Base-by-base conservation (phyloP, 2,797 vertebrate genomes). In the Parauchenoglanis punctatus region DNA sequence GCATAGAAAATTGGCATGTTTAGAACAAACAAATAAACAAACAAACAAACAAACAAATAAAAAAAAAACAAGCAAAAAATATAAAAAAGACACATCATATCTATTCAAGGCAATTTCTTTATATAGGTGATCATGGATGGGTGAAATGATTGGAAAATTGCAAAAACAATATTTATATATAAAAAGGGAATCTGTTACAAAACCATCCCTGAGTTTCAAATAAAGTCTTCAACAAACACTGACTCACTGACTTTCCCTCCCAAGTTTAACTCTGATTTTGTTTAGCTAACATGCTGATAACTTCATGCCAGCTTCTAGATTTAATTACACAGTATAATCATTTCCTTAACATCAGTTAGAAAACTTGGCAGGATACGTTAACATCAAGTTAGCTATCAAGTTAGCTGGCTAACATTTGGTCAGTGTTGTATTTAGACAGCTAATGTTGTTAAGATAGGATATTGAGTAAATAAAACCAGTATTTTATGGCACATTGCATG, bases 1-100 rank as follows among this genome's bases (percentile, higher is more conserved):
- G 73, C 77, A 90, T 91, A 90, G 35, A 94, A 94, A 94, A 93
- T 91, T 93, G 89, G 91, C 94, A 93, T 44, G 86, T 91, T 82
- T 92, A 49, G 63, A 28, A 59, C 20, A 17, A 35, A 72, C 54
- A 58, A 7, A n/a, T 59, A 54, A 91, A 87, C 90, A 84, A 88
- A 68, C 4, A 28, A 31, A 18, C 1, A 15, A 68, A 31, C 11
- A 28, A 28, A 28, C 28, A 67, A 67, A 77, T 84, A 25, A 35
- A 35, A 40, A 40, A 40, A 40, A 40, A 40, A 75, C 7, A 82
- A 40, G 40, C 49, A 15, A 68, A 18, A 18, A 20, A 40, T 80
- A 4, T 10, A 49, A 73, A 58, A 31, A 78, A 68, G 15, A 75
- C 7, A 75, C 7, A 49, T 2, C 44, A 49, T 0, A 13, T 52